Base-by-base conservation (phyloP, 1,140 invertebrate species). In the Holcopasites calliopsidis region DNA sequence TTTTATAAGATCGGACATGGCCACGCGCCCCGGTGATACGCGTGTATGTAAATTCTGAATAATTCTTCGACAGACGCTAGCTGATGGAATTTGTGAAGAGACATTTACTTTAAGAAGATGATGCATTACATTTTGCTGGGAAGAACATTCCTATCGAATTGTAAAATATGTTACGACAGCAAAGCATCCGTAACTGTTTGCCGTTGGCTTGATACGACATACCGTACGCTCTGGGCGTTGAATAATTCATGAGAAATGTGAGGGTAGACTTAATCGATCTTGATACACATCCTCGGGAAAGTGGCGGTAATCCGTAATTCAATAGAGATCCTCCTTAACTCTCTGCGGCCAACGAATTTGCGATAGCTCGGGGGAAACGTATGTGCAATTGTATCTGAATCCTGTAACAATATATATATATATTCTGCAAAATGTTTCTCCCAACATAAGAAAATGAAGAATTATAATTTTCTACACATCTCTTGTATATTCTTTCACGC, bases 211-310 rank as follows among this genome's bases (percentile, higher is more conserved):
- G 80, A 70, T 82, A 55, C 70, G 54, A 23, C 55, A 35, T 35
- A 35, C 40, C 16, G 58, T 26, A 50, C 61, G 55, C 65, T 38
- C 21, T 47, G 49, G 26, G 47, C 58, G 42, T 18, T 83, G 76
- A 82, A 83, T 83, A 50, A 83, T 83, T 82, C 80, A 83, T 57
- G 66, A 68, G 71, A 69, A 72, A 76, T 76, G 72, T 50, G 54
- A 75, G 42, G 58, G 80, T 77, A 55, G 75, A 82, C 80, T 83
- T 76, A 82, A 82, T 79, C 80, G 76, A 82, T 76, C 78, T 31
- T 60, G 40, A 69, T 33, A 64, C 60, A 60, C 31, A 18, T 62
- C 33, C 35, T 26, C 33, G 38, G 33, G 26, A 55, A 50, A 66
- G 65, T 69, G 52, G 60, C 42, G 33, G 71, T 31, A 47, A 62